Base-by-base conservation (phyloP, 2,888 invertebrate species). In the Brachypterus glaber region DNA sequence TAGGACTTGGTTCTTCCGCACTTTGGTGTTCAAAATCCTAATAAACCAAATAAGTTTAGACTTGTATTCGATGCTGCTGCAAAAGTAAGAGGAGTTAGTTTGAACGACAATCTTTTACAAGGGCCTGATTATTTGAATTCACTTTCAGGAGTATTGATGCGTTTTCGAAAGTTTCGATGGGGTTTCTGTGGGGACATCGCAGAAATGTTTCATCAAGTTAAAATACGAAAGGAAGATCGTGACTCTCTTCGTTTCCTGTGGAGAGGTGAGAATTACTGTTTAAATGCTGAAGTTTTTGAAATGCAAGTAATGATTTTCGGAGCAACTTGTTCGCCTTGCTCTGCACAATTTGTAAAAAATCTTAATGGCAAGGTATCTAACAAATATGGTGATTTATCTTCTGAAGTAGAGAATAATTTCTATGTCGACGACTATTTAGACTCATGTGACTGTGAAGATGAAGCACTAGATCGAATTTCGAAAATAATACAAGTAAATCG, bases 341-440 rank as follows among this genome's bases (percentile, higher is more conserved):
- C 35, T 9, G 35, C 35, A 4, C 29, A 30, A 11, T 35, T 30
- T 17, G 30, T 29, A 3, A 17, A 17, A 14, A 35, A 29, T n/a
- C n/a, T n/a, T n/a, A n/a, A n/a, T n/a, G n/a, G n/a, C n/a, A n/a
- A n/a, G n/a, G n/a, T n/a, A n/a, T n/a, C n/a, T n/a, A n/a, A n/a
- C n/a, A n/a, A n/a, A n/a, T n/a, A n/a, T n/a, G n/a, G n/a, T n/a
- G n/a, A n/a, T n/a, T n/a, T n/a, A n/a, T n/a, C n/a, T n/a, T n/a
- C n/a, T n/a, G n/a, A n/a, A n/a, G n/a, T n/a, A n/a, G 30, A 17
- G 46, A 2, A 48, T 50, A 4, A 50, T 51, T 37, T 60, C 57
- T n/a, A n/a, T 25, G 50, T 57, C 30, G 52, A 59, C 29, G 55
- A 56, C 15, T 47, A 50, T 36, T 29, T 57, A 9, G 49, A 51